Conservation (phyloP, 2,888 invertebrate genomes). For the Megastigmus dorsalis region DNA sequence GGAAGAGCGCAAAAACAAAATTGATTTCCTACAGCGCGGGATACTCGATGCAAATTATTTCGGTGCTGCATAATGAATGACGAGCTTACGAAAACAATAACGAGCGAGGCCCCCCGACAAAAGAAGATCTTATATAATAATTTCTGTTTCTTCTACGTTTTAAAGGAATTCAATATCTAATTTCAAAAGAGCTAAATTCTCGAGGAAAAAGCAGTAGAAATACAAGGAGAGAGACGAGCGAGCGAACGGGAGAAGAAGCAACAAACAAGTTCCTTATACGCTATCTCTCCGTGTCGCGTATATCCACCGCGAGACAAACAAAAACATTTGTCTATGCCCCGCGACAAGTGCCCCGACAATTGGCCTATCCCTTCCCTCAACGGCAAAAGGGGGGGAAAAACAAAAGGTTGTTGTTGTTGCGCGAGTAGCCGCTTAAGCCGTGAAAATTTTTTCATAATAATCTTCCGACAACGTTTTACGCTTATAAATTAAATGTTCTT, state of each 20-base stretch:
- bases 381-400: too few species aligned
- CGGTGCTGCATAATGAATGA: not conserved
- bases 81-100: not conserved
- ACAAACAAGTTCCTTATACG: slow-evolving; percentile 1
- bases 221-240: not conserved
- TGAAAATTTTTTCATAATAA: too few species aligned
- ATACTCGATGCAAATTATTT: not conserved
- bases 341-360: slow-evolving; percentile 9
- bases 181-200: too few species aligned
- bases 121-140: not conserved
- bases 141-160: too few species aligned
- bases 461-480: too few species aligned
- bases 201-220: not conserved
- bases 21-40: not conserved
- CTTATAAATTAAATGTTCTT: too few species aligned
- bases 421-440: too few species aligned
- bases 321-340: slow-evolving; percentile 1
- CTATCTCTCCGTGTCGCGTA: not conserved
- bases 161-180: too few species aligned
- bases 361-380: too few species aligned
- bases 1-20: not conserved
- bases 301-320: not conserved
- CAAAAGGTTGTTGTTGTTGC: too few species aligned
- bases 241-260: too few species aligned
- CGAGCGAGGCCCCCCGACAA: too few species aligned